Evolutionary conservation across 2,888 invertebrate species (phyloP).

Genomic region (Ennomos quercinarius): DNA sequence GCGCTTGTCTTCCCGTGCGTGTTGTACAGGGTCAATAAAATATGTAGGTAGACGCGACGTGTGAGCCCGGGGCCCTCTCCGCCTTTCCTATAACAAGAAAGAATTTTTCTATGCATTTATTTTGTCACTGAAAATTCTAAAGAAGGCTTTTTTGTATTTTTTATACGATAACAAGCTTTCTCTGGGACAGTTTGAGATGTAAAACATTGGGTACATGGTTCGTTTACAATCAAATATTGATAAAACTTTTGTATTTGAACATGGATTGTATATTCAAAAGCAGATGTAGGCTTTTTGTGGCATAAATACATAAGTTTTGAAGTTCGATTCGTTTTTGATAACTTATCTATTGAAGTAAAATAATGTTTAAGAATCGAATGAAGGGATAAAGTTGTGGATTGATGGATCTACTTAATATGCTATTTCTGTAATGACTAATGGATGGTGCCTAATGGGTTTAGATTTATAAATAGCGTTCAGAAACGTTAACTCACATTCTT

Average conservation of each 20-base stretch:
- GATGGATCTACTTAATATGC: too few relatives aligned
- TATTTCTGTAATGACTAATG: too few relatives aligned
- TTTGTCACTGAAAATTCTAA: constrained; percentile 73
- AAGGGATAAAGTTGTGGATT: too few relatives aligned
- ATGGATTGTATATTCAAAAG: background rate
- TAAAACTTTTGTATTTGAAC: constrained; percentile 9
- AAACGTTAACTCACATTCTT: too few relatives aligned
- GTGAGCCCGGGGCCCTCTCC: constrained; percentile 64
- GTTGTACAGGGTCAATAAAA: constrained; percentile 74
- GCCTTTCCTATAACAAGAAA: constrained; percentile 82
- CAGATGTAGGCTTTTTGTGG: background rate
- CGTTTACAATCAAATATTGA: constrained; percentile 21
- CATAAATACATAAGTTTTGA: too few relatives aligned
- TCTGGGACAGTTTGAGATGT: constrained; percentile 26
- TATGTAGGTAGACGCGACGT: constrained; percentile 80
- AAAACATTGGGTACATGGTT: constrained; percentile 22
- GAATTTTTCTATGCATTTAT: constrained; percentile 82
- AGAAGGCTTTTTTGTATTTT: constrained; percentile 53
- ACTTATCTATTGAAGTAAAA: too few relatives aligned
- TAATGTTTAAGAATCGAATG: too few relatives aligned
- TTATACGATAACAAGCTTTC: constrained; percentile 47
- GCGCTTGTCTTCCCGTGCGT: constrained; percentile 44
- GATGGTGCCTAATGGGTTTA: too few relatives aligned
- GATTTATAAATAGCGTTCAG: too few relatives aligned
- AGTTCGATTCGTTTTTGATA: too few relatives aligned